A percentile compares a stretch with the other conserved stretches of the same genome.
phyloP scores from a whole-genome alignment of 2,797 vertebrate genomes.

The Jordanella pulchra region DNA sequence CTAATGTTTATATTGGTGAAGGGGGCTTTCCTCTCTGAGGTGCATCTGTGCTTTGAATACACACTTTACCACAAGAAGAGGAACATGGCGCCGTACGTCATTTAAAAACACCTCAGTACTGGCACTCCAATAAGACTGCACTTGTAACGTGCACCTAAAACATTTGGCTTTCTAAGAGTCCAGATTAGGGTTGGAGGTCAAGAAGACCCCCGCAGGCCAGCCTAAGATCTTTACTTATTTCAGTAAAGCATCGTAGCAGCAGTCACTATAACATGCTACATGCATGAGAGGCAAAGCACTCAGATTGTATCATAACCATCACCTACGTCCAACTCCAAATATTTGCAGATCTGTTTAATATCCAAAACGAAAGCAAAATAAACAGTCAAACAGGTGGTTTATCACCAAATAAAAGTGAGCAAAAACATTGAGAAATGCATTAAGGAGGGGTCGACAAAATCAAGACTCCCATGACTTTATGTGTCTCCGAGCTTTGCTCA shows the following conservation, averaged over 20 bases:
- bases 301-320: not conserved
- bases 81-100: conserved; percentile 13
- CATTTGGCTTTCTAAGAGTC: conserved; percentile 16
- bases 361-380: not conserved
- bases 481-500: not conserved
- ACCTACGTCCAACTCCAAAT: not conserved
- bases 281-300: not conserved
- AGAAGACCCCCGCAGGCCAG: conserved; percentile 10
- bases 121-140: conserved; percentile 10
- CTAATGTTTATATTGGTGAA: not conserved
- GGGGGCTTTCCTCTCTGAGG: conserved; percentile 14
- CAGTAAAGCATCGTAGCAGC: not conserved
- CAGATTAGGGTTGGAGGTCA: conserved; percentile 14
- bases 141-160: not conserved
- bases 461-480: not conserved
- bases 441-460: not conserved
- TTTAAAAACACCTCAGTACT: conserved; percentile 18
- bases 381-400: not conserved
- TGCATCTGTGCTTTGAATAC: conserved; percentile 5
- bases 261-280: not conserved
- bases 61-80: conserved; percentile 13
- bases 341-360: not conserved
- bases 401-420: not conserved
- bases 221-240: not conserved
- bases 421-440: not conserved